phyloP scores from a whole-genome alignment of 2,797 vertebrate genomes.

The Astyanax mexicanus region DNA sequence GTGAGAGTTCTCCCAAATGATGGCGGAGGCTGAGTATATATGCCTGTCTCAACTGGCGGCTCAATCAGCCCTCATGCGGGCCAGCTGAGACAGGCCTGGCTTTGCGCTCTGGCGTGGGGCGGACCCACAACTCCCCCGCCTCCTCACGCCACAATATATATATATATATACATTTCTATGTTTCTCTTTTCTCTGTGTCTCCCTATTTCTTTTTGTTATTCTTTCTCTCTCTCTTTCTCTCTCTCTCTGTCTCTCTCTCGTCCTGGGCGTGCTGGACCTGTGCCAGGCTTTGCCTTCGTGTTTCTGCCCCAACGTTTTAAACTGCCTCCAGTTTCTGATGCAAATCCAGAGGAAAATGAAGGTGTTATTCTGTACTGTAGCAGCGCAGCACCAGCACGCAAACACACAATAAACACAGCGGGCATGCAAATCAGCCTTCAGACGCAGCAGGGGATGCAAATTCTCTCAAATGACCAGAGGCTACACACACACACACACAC shows the following conservation, averaged over 20 bases:
- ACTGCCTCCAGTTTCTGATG: conserved; percentile 52
- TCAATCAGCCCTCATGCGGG: too few species aligned
- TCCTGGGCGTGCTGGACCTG: not conserved
- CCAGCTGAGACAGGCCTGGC: too few species aligned
- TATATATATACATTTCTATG: too few species aligned
- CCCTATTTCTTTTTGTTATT: too few species aligned
- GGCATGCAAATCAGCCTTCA: conserved; percentile 76
- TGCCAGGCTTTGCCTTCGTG: not conserved
- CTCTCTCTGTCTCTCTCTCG: not conserved
- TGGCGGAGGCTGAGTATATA: too few species aligned
- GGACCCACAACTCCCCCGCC: too few species aligned
- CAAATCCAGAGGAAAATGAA: conserved; percentile 27
- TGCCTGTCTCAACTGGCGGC: too few species aligned
- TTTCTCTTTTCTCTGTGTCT: too few species aligned
- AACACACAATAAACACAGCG: conserved; percentile 66
- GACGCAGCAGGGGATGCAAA: conserved; percentile 76
- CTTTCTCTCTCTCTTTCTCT: too few species aligned
- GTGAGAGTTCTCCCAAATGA: too few species aligned
- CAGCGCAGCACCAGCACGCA: conserved; percentile 46
- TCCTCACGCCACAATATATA: too few species aligned
- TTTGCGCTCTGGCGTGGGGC: too few species aligned
- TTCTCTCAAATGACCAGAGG: conserved; percentile 46
- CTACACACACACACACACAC: conserved; percentile 24
- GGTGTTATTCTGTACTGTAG: not conserved
- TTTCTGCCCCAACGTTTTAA: conserved; percentile 63